These are phyloP conservation scores for Gobiocypris rarus DNA, from an alignment of 2,113 vertebrate genomes.

Conservation along the genomic window DNA sequence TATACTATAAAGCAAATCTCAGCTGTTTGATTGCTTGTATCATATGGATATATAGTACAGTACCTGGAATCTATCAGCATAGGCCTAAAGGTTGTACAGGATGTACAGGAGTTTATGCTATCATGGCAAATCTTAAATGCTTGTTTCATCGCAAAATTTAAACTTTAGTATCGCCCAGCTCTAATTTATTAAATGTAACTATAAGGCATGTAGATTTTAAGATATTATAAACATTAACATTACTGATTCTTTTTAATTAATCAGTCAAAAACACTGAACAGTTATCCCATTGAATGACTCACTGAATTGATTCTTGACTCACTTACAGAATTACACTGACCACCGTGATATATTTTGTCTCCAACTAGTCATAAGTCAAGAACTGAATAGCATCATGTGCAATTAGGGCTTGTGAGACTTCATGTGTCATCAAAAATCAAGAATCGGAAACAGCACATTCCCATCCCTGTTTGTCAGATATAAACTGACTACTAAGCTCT, in stretches of 20 bases:
- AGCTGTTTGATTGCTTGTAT: neutral
- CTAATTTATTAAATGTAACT: neutral
- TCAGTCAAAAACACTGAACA: neutral
- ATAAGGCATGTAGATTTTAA: neutral
- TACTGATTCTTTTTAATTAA: too few relatives aligned
- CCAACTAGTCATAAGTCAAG: neutral
- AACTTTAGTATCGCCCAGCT: neutral
- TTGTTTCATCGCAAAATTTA: too few relatives aligned
- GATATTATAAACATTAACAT: neutral
- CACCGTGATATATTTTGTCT: neutral
- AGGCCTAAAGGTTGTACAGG: too few relatives aligned
- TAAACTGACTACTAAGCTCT: conserved; percentile 7
- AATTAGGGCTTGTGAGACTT: neutral
- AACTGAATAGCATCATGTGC: neutral
- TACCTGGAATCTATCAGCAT: too few relatives aligned
- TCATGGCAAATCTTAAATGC: too few relatives aligned
- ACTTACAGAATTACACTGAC: neutral
- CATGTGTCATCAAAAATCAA: neutral
- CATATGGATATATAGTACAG: neutral
- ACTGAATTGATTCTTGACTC: neutral
- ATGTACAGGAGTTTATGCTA: too few relatives aligned
- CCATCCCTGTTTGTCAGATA: conserved; percentile 20
- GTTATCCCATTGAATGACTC: neutral
- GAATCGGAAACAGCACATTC: neutral
- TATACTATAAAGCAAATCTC: neutral